Conservation (phyloP, 2,797 vertebrate species). For the Aulostomus chinensis region DNA sequence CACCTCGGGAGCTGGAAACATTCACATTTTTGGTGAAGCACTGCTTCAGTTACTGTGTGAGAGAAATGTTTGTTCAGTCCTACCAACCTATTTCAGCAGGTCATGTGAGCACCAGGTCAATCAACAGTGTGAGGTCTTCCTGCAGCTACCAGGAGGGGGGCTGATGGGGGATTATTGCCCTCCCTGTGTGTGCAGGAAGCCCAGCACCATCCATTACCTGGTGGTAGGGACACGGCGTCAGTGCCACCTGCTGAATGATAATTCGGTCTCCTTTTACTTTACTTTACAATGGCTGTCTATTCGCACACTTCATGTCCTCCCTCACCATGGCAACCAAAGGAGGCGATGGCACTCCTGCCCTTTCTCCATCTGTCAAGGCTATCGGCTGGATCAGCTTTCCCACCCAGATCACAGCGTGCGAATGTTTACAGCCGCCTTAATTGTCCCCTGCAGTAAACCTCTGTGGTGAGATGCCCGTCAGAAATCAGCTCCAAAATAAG, state of each 20-base stretch:
- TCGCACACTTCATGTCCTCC: conserved; percentile 25
- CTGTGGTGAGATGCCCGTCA: neutral
- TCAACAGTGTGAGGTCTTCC: conserved; percentile 33
- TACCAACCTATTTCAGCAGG: neutral
- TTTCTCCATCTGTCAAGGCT: conserved; percentile 31
- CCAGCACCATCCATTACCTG: conserved; percentile 55
- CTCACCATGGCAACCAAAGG: conserved; percentile 67
- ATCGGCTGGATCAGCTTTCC: conserved; percentile 20
- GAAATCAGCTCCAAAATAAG: neutral
- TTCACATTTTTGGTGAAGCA: too few relatives aligned
- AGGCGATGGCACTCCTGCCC: conserved; percentile 26
- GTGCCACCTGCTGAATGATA: conserved; percentile 57
- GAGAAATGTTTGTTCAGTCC: too few relatives aligned
- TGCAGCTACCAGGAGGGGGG: conserved; percentile 26
- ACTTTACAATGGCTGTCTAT: conserved; percentile 37
- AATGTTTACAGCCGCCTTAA: conserved; percentile 10
- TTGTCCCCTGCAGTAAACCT: conserved; percentile 13
- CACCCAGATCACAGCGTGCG: neutral
- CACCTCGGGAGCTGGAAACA: too few relatives aligned
- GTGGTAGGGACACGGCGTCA: conserved; percentile 14
- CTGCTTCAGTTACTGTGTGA: too few relatives aligned
- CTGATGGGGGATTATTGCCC: conserved; percentile 46
- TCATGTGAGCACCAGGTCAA: conserved; percentile 29
- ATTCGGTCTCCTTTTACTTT: conserved; percentile 44
- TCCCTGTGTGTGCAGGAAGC: conserved; percentile 31